Conservation (phyloP, 1,140 invertebrate species). For the Papilio dardanus region DNA sequence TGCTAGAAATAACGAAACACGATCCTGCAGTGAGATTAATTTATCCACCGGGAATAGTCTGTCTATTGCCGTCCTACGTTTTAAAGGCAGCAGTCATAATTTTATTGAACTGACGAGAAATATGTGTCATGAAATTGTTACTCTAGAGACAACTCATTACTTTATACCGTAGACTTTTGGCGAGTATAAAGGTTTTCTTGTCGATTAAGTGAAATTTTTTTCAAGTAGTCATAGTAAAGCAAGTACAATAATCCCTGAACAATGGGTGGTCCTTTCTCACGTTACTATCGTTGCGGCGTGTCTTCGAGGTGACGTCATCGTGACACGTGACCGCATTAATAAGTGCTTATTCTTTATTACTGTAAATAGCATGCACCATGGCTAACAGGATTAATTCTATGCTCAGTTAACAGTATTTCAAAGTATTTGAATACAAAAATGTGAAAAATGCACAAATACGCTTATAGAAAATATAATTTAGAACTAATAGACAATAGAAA, state of each 20-base stretch:
- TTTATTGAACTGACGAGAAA: constrained; percentile 2
- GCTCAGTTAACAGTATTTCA: neutral
- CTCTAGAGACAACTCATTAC: neutral
- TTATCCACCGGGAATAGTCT: neutral
- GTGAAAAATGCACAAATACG: too few species aligned
- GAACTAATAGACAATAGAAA: neutral
- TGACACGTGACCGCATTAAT: constrained; percentile 24
- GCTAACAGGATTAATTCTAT: neutral
- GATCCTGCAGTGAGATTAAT: neutral
- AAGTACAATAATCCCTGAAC: constrained; percentile 1
- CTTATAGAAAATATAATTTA: too few species aligned
- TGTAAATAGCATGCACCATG: constrained; percentile 28
- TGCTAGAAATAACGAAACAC: neutral
- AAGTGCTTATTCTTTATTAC: constrained; percentile 29
- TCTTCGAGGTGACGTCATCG: constrained; percentile 26
- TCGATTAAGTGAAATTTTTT: neutral
- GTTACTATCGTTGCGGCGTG: constrained; percentile 23
- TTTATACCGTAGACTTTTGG: neutral
- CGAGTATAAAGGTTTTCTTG: neutral
- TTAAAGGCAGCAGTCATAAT: neutral
- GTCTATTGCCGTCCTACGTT: neutral
- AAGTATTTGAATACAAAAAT: neutral
- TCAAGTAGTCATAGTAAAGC: neutral
- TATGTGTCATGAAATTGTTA: neutral
- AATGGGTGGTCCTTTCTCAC: constrained; percentile 30